phyloP scores from a whole-genome alignment of 2,113 vertebrate genomes.

The Protomyctophum bolini region DNA sequence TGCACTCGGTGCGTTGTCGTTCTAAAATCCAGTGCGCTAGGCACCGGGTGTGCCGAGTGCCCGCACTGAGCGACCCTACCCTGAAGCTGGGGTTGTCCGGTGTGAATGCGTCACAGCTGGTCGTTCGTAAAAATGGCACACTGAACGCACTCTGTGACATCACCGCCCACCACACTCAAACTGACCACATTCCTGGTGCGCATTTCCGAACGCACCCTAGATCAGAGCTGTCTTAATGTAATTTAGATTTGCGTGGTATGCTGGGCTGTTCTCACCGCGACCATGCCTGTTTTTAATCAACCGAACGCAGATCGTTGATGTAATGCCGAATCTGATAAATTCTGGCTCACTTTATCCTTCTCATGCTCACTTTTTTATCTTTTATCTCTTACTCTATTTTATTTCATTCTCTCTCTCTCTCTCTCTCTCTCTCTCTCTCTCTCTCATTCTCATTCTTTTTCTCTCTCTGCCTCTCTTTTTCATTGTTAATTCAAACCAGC shows the following conservation, averaged over 20 bases:
- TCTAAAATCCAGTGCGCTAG: too few relatives aligned
- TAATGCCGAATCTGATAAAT: slow-evolving; percentile 26
- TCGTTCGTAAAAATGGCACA: too few relatives aligned
- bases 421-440: not conserved
- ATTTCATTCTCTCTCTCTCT: not conserved
- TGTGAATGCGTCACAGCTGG: too few relatives aligned
- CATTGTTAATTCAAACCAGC: slow-evolving; percentile 51
- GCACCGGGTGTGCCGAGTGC: too few relatives aligned
- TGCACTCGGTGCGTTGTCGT: too few relatives aligned
- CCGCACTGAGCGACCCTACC: too few relatives aligned
- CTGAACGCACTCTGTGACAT: too few relatives aligned
- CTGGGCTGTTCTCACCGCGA: slow-evolving; percentile 17
- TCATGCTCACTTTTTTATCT: too few relatives aligned
- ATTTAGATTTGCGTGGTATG: slow-evolving; percentile 29
- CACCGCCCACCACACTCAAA: too few relatives aligned
- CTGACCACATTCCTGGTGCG: too few relatives aligned
- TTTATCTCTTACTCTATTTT: not conserved
- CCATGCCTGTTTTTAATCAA: slow-evolving; percentile 53
- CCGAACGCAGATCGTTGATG: slow-evolving; percentile 50
- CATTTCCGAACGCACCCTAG: too few relatives aligned
- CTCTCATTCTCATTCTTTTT: not conserved
- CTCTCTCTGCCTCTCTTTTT: not conserved
- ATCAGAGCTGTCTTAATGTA: slow-evolving; percentile 39
- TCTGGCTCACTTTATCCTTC: not conserved
- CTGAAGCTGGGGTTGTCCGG: too few relatives aligned